Base-by-base conservation (phyloP, 2,113 vertebrate species). In the Aspidoscelis tigris region DNA sequence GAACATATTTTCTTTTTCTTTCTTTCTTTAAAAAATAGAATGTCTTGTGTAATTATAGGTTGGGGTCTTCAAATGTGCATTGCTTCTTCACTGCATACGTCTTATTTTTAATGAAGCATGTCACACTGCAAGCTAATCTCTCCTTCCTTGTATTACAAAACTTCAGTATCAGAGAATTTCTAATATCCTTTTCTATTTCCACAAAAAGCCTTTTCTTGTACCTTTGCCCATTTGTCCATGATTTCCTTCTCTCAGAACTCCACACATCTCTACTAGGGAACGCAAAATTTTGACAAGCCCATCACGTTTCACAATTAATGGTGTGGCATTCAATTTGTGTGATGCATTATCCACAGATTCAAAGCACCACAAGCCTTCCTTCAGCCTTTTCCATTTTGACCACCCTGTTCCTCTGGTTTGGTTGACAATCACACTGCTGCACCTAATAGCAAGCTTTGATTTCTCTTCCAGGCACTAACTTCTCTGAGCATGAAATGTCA, bases 171-270 rank as follows among this genome's bases (percentile, higher is more conserved):
- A 33, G 53, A 78, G 41, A 10, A 39, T 39, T 64, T 78, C 58
- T 72, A 26, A 84, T 65, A 84, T 73, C 64, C 50, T 44, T 69
- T 78, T 84, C 77, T 64, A 61, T 78, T 84, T 78, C 83, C 76
- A 39, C 26, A 72, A 72, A 78, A 84, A 78, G 83, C 41, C 9
- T 84, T 84, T 84, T 78, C 68, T 43, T 84, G 53, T 84, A 78
- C 66, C 71, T 84, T 78, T 78, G 68, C 39, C 76, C 41, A 33
- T 78, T 78, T 41, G n/a, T 43, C 55, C 69, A 71, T 73, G 68
- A 61, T 43, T 78, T 78, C 53, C 76, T 78, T 72, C 58, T 78
- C 83, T 78, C 83, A 84, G 78, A 84, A 73, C 41, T 84, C 71
- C 76, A 78, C 76, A 64, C 43, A 61, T 84, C 76, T 78, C 83